These are phyloP conservation scores for Tupaia tana DNA, from an alignment of 2,113 vertebrate genomes.

Conservation along the genomic window DNA sequence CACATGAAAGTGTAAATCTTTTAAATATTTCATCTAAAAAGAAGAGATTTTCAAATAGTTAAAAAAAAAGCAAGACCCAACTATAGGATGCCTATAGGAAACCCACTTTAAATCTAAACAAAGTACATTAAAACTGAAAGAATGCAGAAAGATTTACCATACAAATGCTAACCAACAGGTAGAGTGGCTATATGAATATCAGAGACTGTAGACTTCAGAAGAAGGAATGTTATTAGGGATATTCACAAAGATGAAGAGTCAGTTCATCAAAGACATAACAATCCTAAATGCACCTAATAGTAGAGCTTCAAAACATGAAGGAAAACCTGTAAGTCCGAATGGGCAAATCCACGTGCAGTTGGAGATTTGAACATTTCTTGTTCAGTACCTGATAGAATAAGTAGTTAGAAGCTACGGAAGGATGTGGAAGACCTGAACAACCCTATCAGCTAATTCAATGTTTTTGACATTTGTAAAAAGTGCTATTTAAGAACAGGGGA, in stretches of 20 bases:
- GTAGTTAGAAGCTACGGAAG: background rate
- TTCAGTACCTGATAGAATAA: background rate
- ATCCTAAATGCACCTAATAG: background rate
- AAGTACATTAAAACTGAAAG: conserved; percentile 5
- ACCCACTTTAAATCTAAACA: conserved; percentile 13
- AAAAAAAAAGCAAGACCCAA: background rate
- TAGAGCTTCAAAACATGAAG: conserved; percentile 12
- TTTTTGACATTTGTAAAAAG: background rate
- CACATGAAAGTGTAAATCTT: background rate
- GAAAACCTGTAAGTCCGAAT: background rate
- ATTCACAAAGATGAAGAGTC: conserved; percentile 9
- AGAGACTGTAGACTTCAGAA: background rate
- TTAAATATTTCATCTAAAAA: background rate
- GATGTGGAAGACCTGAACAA: background rate
- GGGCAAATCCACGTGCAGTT: background rate
- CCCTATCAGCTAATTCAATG: background rate
- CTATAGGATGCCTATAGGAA: background rate
- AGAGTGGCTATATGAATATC: background rate
- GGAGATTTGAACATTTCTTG: background rate
- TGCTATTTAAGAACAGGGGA: background rate
- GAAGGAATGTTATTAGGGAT: background rate
- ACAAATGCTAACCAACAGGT: background rate
- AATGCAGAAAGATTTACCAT: background rate
- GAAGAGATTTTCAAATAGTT: background rate
- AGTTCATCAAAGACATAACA: background rate